Evolutionary conservation across 1,140 invertebrate genomes (phyloP), one percentile per base, ranked within the genome.

Genomic region (Zeugodacus cucurbitae): DNA sequence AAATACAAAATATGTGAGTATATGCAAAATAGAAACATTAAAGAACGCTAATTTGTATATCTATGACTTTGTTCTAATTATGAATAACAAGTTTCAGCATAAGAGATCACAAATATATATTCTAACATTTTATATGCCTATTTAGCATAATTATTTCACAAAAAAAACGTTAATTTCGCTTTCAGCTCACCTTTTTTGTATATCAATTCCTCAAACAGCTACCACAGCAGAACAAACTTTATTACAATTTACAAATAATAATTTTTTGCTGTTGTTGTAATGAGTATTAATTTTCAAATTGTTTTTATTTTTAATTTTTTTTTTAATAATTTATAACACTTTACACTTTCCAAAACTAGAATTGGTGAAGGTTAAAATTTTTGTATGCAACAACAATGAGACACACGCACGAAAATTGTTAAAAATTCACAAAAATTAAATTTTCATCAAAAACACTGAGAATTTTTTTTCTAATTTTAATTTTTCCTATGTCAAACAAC

Each of bases 101-200:
- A 7, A 7, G 22, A 26, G 22, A 59, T 62, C 0, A 17, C 10
- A 54, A 1, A 0, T 54, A 17, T 1, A 54, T 17, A 17, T 11
- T 54, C 14, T 0, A 1, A 54, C 48, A 17, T 54, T 54, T 54
- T 54, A 20, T 54, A 54, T 54, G 14, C 48, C 14, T 54, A 54
- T 17, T 54, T 54, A 54, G 48, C 48, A 54, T 54, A 54, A 54
- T 54, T 54, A 54, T 20, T 54, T 54, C 3, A 54, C 14, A 17
- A 54, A 54, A 17, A 67, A 26, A 34, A 67, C 58, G 6, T 29
- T 17, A 34, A 17, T 34, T 20, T 44, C 34, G 37, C 6, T 44
- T 5, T 48, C 26, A 26, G 41, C 74, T 82, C 44, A 82, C 74
- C 74, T 82, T 82, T 82, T 82, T 82, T 41, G 41, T 82, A 48